Percentiles rank a stretch among this genome's conserved stretches.
Conservation (phyloP, 1,140 invertebrate genomes). For the Pachypeltis micranthus region DNA sequence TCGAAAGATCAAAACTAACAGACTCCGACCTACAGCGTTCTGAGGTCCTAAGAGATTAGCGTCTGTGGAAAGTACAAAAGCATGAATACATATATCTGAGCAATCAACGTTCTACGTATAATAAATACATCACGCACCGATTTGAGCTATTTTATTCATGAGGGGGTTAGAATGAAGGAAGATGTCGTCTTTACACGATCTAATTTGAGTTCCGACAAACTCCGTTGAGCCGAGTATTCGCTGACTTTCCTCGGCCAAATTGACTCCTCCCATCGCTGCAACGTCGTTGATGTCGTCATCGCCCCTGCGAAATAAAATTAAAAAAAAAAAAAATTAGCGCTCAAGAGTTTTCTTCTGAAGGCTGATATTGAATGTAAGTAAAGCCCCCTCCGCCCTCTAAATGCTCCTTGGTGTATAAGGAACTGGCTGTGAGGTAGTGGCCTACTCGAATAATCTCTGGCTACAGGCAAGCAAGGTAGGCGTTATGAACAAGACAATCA, state of each 20-base stretch:
- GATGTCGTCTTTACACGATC: constrained; percentile 91
- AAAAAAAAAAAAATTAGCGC: neutral
- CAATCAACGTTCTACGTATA: too few relatives aligned
- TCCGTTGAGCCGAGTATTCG: constrained; percentile 90
- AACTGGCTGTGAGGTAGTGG: too few relatives aligned
- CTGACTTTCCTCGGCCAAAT: constrained; percentile 90
- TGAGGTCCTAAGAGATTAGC: too few relatives aligned
- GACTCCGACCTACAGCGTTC: too few relatives aligned
- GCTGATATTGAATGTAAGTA: constrained; percentile 12
- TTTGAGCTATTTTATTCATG: constrained; percentile 63
- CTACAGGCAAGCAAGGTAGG: too few relatives aligned
- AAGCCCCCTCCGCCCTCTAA: constrained; percentile 13
- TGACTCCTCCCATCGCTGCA: constrained; percentile 98
- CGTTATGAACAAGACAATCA: too few relatives aligned
- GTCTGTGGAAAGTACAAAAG: too few relatives aligned
- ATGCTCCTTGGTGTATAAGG: too few relatives aligned
- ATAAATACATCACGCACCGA: constrained; percentile 49
- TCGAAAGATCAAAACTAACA: too few relatives aligned
- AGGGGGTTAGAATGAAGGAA: constrained; percentile 69
- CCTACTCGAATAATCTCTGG: too few relatives aligned
- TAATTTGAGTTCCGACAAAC: constrained; percentile 87
- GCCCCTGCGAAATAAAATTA: constrained; percentile 39
- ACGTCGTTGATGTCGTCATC: constrained; percentile 98
- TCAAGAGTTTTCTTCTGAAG: neutral
- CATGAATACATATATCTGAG: too few relatives aligned